Percentiles rank a stretch among this genome's conserved stretches.
Conservation (phyloP, 2,888 invertebrate genomes). For the Agrochola macilenta region DNA sequence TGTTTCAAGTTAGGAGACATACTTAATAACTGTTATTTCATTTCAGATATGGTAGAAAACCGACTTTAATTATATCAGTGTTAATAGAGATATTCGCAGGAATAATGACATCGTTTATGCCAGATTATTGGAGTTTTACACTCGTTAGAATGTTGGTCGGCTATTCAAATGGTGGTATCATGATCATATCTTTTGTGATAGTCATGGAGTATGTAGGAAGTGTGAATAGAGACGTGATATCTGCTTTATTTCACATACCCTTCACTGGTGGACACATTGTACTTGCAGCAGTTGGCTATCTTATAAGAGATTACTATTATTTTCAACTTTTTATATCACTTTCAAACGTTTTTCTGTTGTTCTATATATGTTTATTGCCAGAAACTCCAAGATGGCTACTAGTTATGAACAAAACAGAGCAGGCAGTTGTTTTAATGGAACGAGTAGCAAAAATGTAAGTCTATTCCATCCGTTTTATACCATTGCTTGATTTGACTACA, state of each 20-base stretch:
- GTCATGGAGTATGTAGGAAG: slow-evolving; percentile 92
- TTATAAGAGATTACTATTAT: slow-evolving; percentile 91
- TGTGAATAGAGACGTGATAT: slow-evolving; percentile 86
- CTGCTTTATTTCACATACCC: slow-evolving; percentile 92
- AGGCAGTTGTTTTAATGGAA: slow-evolving; percentile 91
- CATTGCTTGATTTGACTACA: neutral
- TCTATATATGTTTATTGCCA: slow-evolving; percentile 93
- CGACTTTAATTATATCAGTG: slow-evolving; percentile 92
- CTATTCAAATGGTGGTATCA: slow-evolving; percentile 94
- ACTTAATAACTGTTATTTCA: slow-evolving; percentile 11
- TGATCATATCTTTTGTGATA: slow-evolving; percentile 91
- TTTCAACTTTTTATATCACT: slow-evolving; percentile 92
- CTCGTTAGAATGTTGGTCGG: slow-evolving; percentile 92
- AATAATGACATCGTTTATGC: slow-evolving; percentile 92
- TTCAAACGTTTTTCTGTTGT: slow-evolving; percentile 89
- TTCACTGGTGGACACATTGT: slow-evolving; percentile 92
- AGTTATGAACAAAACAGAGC: slow-evolving; percentile 91
- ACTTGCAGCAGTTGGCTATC: slow-evolving; percentile 91
- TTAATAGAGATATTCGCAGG: slow-evolving; percentile 93
- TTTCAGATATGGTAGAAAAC: slow-evolving; percentile 93
- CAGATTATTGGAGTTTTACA: slow-evolving; percentile 92
- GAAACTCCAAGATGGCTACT: slow-evolving; percentile 95
- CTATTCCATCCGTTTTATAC: neutral
- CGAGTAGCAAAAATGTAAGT: slow-evolving; percentile 90
- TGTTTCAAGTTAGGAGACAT: neutral